Evolutionary conservation across 2,797 vertebrate genomes (phyloP), one percentile per base, ranked within the genome.

Genomic region (Pipistrellus pygmaeus): DNA sequence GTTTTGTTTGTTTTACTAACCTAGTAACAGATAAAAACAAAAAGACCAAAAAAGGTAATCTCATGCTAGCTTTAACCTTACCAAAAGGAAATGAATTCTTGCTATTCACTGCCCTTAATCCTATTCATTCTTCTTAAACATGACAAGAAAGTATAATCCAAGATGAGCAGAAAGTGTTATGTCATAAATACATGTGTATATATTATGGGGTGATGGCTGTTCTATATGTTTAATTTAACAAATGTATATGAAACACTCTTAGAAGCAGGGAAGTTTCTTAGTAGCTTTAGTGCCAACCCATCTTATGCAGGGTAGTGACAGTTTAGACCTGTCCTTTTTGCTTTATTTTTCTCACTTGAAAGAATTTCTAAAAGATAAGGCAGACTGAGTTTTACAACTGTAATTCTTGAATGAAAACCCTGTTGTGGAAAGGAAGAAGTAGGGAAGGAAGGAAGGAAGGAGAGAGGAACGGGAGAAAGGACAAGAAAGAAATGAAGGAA

Each of bases 1-100:
- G 3, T 90, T 53, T 97, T 95, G 32, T n/a, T 95, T 96, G 96
- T 94, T 93, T 96, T 96, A 91, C 94, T 51, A 82, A n/a, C 69
- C 68, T 96, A 60, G 46, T 48, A 93, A 80, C 75, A 96, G 94
- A 96, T 88, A 86, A 96, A 93, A 91, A 38, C 77, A 46, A 66
- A 95, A 85, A 90, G 62, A 91, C 41, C 78, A 94, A 88, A 95
- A 95, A 91, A 95, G 86, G 88, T 90, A 44, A 51, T 57, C 80
- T 78, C 55, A 90, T 69, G 83, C 44, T 88, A 84, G 75, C 78
- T 60, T 95, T 62, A 94, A 8, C 21, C 69, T 97, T 96, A 75
- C 32, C 60, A 77, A 85, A 2, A 23, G 77, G 86, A 88, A 91
- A 81, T 27, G 57, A 44, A 85, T 77, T 86, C 78, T 76, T 89